phyloP scores from a whole-genome alignment of 2,797 vertebrate genomes.

The Paedocypris micromegethes region DNA sequence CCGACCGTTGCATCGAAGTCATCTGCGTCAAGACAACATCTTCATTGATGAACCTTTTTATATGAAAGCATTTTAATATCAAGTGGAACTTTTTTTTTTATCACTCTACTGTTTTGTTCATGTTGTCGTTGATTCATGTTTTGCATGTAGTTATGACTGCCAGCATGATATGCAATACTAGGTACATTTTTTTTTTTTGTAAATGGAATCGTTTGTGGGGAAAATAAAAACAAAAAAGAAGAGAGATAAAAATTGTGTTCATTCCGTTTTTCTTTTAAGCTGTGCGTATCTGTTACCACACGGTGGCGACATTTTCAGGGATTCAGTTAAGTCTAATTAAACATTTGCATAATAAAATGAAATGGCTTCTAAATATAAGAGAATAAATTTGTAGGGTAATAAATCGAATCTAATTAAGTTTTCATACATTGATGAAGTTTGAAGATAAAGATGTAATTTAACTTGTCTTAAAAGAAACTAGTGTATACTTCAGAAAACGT shows the following conservation, averaged over 20 bases:
- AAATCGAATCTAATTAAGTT: too few species aligned
- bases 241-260: slow-evolving; percentile 37
- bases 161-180: slow-evolving; percentile 84
- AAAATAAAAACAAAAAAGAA: slow-evolving; percentile 52
- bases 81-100: slow-evolving; percentile 40
- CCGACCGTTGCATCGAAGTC: slow-evolving; percentile 16
- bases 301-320: slow-evolving; percentile 55
- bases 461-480: too few species aligned
- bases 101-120: slow-evolving; percentile 38
- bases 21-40: slow-evolving; percentile 53
- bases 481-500: too few species aligned
- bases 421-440: too few species aligned
- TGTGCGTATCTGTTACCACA: slow-evolving; percentile 35
- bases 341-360: too few species aligned
- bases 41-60: slow-evolving; percentile 48
- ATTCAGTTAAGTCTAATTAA: too few species aligned
- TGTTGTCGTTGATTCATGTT: slow-evolving; percentile 60
- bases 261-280: slow-evolving; percentile 13
- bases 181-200: slow-evolving; percentile 70
- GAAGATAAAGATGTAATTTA: too few species aligned
- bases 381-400: too few species aligned
- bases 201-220: slow-evolving; percentile 65
- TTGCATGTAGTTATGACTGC: slow-evolving; percentile 83
- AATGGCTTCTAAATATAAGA: too few species aligned
- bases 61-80: slow-evolving; percentile 47